Base-by-base conservation (phyloP, 2,888 invertebrate genomes). In the Euzophera pinguis region DNA sequence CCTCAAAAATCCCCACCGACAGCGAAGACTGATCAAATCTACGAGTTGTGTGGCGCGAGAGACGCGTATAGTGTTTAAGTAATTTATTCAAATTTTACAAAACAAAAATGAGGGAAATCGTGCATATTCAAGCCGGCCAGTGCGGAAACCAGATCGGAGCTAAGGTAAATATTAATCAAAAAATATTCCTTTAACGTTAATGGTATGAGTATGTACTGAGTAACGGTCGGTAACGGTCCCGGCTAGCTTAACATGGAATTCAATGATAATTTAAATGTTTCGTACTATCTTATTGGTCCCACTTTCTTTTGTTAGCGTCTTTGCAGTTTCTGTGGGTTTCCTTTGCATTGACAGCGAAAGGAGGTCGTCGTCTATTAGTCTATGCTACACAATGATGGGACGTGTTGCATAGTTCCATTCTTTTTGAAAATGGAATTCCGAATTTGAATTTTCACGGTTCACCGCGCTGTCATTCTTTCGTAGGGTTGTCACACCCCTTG, bases 61-160 rank as follows among this genome's bases (percentile, higher is more conserved):
- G 77, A 73, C 76, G 83, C 84, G 86, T 81, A 71, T 82, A 85
- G 89, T 89, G 82, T 79, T 77, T 77, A 67, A 63, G 64, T 73
- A 79, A 82, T 78, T 84, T 81, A 81, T 84, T 82, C 67, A 70
- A 85, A 81, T 84, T 79, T 73, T 67, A 62, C 71, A 76, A 71
- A 68, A 71, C 67, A 92, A 39, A 89, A 72, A 95, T 96, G 95
- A 93, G 95, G 90, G 95, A 96, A 92, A 96, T 96, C 83, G 94
- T 96, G 66, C 95, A 95, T 73, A 84, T 95, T 60, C 95, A 96
- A 81, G 95, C 94, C 75, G 95, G 95, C 71, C 95, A 96, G 81
- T 96, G 95, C 90, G 95, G 95, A 61, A 96, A 96, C 91, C 95
- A 96, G 90, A 95, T 96, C 76, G 95, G 95, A 84, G 90, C 91